phyloP scores from a whole-genome alignment of 2,888 invertebrate species.

The Mimachlamys varia region DNA sequence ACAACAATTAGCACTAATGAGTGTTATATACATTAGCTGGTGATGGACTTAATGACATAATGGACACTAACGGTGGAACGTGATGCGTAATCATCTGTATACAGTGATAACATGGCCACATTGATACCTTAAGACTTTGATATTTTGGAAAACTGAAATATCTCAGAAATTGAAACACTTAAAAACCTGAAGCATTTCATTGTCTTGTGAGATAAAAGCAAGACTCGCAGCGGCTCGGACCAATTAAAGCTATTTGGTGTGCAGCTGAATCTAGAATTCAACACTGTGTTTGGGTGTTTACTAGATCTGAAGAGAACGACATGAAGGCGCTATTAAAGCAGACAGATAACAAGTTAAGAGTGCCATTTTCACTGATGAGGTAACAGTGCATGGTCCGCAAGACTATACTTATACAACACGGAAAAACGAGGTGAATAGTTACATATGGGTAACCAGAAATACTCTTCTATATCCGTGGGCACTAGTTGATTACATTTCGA shows the following conservation, averaged over 20 bases:
- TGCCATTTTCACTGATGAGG: background rate
- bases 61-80: background rate
- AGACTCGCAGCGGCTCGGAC: no score
- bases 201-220: no score
- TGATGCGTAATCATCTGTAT: background rate
- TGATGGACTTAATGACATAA: background rate
- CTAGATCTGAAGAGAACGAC: background rate
- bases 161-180: no score
- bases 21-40: background rate
- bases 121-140: no score
- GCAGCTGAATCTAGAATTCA: no score
- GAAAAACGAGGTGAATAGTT: background rate
- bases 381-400: background rate
- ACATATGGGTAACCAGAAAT: background rate
- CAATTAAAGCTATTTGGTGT: no score
- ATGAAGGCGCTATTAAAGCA: no score
- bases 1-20: conserved; percentile 13
- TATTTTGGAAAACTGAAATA: no score
- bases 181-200: no score
- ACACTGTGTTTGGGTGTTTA: no score
- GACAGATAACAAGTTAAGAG: background rate
- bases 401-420: background rate
- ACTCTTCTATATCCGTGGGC: background rate
- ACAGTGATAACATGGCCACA: background rate
- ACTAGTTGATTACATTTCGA: conserved; percentile 16